Evolutionary conservation across 2,888 invertebrate species (phyloP), one percentile per base, ranked within the genome.

Genomic region (Drosophila leonis): DNA sequence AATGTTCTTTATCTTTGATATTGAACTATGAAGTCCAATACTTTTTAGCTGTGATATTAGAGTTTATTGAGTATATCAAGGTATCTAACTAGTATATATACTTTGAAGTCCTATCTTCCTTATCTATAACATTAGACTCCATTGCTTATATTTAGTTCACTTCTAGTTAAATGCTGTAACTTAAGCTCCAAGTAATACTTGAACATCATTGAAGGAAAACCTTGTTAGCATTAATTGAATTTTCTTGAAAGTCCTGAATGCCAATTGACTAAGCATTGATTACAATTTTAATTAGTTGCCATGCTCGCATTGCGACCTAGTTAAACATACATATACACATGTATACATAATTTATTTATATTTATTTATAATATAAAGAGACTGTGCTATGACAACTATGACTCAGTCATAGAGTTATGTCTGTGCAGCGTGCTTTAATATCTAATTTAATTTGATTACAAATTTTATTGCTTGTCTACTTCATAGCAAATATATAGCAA

Each of bases 221-320:
- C 48, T n/a, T n/a, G n/a, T 37, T 31, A 12, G 29, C n/a, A 37
- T 15, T 46, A 60, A 74, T 74, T 59, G 65, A 76, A 51, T 74
- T 55, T 64, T 29, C 49, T 20, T 20, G 49, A 31, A 4, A 49
- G 18, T 33, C 46, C 18, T 20, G 37, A 1, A 20, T 37, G n/a
- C 12, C 20, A 24, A 61, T 57, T 72, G 54, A 24, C 56, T 60
- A 60, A 37, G 64, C 61, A 65, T 49, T 39, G 54, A 57, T 61
- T 64, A 46, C 44, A 56, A 44, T 56, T 57, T 62, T 65, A 75
- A 79, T 63, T 75, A 48, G 75, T 35, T 70, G 64, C 51, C 31
- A 61, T 62, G 66, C 29, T 52, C 24, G 44, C 42, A 37, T 24
- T 35, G 29, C 39, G 42, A 39, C 44, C n/a, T 31, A 75, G 69